Conservation (phyloP, 1,140 invertebrate species). For the Drosophila willistoni region DNA sequence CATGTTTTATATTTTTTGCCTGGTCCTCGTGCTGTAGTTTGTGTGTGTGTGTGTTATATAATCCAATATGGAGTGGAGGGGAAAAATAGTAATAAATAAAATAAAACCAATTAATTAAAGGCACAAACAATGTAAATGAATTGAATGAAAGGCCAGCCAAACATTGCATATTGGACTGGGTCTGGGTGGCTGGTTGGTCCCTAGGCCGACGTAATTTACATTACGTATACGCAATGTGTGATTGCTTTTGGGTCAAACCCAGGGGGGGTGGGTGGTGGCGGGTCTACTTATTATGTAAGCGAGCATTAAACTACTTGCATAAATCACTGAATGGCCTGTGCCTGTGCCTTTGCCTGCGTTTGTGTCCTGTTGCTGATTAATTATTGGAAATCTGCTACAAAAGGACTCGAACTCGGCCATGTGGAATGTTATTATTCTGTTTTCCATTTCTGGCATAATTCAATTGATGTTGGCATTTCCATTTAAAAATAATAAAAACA, state of each 20-base stretch:
- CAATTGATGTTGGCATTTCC: constrained; percentile 74
- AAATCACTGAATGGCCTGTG: constrained; percentile 65
- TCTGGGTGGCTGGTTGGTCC: background rate
- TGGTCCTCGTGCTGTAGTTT: too few species aligned
- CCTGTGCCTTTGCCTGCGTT: constrained; percentile 34
- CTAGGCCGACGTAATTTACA: constrained; percentile 46
- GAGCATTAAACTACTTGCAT: constrained; percentile 75
- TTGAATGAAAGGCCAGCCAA: constrained; percentile 42
- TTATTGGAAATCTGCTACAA: constrained; percentile 64
- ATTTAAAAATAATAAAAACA: constrained; percentile 41
- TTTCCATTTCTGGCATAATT: constrained; percentile 63
- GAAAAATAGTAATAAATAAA: constrained; percentile 23
- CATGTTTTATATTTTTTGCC: constrained; percentile 9
- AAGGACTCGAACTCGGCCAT: constrained; percentile 35
- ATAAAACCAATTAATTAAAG: constrained; percentile 72
- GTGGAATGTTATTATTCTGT: constrained; percentile 30
- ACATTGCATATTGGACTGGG: constrained; percentile 31
- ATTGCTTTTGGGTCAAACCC: constrained; percentile 22
- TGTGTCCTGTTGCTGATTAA: constrained; percentile 59
- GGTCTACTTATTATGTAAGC: constrained; percentile 69
- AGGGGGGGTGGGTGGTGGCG: background rate
- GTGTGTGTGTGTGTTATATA: constrained; percentile 8
- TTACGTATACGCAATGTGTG: constrained; percentile 54
- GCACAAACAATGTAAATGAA: constrained; percentile 60
- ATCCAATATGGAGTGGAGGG: constrained; percentile 5